Conservation (phyloP, 2,888 invertebrate species). For the Nycteola revayana region DNA sequence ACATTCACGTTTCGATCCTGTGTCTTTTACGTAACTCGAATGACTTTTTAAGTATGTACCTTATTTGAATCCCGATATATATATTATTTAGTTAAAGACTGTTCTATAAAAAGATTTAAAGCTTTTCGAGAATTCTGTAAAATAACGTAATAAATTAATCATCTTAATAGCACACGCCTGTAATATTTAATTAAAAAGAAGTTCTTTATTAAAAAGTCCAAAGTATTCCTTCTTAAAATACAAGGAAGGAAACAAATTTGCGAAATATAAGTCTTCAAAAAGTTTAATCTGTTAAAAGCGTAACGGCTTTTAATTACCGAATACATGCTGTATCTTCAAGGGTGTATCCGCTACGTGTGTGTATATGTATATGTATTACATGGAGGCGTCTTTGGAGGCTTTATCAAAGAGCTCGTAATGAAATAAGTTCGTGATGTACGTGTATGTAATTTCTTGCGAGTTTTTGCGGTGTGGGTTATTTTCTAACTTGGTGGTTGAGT, state of each 20-base stretch:
- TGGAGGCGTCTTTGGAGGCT: slow-evolving; percentile 1
- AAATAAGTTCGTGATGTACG: slow-evolving; percentile 29
- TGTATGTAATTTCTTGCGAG: slow-evolving; percentile 11
- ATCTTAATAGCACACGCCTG: slow-evolving; percentile 15
- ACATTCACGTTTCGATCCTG: no score
- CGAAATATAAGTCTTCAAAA: slow-evolving; percentile 19
- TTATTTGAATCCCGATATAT: no score
- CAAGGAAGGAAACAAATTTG: slow-evolving; percentile 12
- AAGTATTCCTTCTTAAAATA: slow-evolving; percentile 23
- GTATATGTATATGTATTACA: slow-evolving; percentile 25
- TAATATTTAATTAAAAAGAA: slow-evolving; percentile 26
- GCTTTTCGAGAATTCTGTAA: no score
- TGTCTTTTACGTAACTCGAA: no score
- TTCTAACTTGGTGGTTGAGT: no score
- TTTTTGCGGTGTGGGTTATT: slow-evolving; percentile 15
- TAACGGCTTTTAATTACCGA: slow-evolving; percentile 32
- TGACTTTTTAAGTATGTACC: no score
- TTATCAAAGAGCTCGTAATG: slow-evolving; percentile 32
- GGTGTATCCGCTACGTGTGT: background rate
- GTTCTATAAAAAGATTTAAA: no score
- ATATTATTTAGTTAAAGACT: no score
- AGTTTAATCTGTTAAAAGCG: slow-evolving; percentile 31
- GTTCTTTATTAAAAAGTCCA: slow-evolving; percentile 15
- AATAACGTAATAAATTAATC: slow-evolving; percentile 19
- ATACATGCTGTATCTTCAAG: slow-evolving; percentile 12